These are phyloP conservation scores for Onychostruthus taczanowskii DNA, from an alignment of 2,113 vertebrate species.

Conservation along the genomic window DNA sequence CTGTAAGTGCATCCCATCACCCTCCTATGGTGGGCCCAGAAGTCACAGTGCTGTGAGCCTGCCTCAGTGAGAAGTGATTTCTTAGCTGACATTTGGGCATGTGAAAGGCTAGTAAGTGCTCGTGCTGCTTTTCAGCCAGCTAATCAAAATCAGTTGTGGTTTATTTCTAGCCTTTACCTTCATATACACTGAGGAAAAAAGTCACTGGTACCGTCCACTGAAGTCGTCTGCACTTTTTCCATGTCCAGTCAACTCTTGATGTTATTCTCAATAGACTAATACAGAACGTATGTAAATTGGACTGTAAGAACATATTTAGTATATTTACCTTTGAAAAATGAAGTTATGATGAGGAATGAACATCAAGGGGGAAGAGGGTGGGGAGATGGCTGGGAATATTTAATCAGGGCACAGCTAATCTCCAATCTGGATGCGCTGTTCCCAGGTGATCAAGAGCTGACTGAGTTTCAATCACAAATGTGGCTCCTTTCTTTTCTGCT, in stretches of 20 bases:
- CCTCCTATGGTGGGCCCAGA: background rate
- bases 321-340: constrained; percentile 40
- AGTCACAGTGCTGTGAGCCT: background rate
- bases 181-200: background rate
- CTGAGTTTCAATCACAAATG: constrained; percentile 24
- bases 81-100: constrained; percentile 9
- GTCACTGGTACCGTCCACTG: background rate
- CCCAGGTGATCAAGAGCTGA: constrained; percentile 18
- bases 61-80: background rate
- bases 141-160: constrained; percentile 10
- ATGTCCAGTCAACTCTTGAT: background rate
- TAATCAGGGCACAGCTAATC: constrained; percentile 24
- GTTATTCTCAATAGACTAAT: constrained; percentile 38
- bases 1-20: background rate
- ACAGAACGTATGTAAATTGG: constrained; percentile 28
- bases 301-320: background rate
- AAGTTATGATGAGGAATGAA: constrained; percentile 19
- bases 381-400: background rate
- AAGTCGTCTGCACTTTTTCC: background rate
- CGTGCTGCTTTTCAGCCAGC: background rate
- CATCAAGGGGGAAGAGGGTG: background rate
- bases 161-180: background rate
- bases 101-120: background rate
- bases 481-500: background rate
- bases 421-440: background rate